These are phyloP conservation scores for Notarius quadriscutis DNA, from an alignment of 2,113 vertebrate genomes.

Conservation along the genomic window DNA sequence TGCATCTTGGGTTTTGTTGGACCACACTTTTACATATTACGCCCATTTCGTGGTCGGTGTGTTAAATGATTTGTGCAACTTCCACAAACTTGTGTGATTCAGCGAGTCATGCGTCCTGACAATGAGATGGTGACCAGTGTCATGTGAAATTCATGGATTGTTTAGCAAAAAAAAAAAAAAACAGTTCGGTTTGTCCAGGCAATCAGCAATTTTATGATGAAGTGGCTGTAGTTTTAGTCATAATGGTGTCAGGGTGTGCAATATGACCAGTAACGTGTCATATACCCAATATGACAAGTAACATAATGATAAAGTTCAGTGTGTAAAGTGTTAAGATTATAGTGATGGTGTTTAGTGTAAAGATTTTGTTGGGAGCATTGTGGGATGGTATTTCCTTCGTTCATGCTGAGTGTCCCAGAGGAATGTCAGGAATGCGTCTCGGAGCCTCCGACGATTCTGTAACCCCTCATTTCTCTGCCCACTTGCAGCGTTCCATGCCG, in stretches of 20 bases:
- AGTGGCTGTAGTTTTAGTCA: no score
- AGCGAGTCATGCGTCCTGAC: background rate
- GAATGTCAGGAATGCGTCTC: conserved; percentile 73
- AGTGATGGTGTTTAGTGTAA: conserved; percentile 55
- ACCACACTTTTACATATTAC: background rate
- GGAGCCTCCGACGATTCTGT: conserved; percentile 65
- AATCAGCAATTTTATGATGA: background rate
- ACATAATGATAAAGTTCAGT: background rate
- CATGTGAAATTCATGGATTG: conserved; percentile 8
- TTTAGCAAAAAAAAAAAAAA: background rate
- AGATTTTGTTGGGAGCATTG: conserved; percentile 49
- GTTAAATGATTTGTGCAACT: background rate
- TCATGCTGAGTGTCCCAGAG: conserved; percentile 64
- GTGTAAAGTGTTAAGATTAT: background rate
- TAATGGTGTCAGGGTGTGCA: background rate
- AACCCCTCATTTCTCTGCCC: conserved; percentile 57
- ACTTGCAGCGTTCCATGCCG: conserved; percentile 28
- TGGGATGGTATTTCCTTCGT: conserved; percentile 71
- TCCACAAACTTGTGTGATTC: conserved; percentile 15
- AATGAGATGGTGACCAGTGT: background rate
- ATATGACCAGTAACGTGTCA: background rate
- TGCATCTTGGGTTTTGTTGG: background rate
- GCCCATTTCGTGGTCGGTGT: background rate
- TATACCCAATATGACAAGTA: background rate
- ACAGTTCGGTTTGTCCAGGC: background rate